Evolutionary conservation across 1,140 invertebrate species (phyloP).

Genomic region (Drosophila navojoa): DNA sequence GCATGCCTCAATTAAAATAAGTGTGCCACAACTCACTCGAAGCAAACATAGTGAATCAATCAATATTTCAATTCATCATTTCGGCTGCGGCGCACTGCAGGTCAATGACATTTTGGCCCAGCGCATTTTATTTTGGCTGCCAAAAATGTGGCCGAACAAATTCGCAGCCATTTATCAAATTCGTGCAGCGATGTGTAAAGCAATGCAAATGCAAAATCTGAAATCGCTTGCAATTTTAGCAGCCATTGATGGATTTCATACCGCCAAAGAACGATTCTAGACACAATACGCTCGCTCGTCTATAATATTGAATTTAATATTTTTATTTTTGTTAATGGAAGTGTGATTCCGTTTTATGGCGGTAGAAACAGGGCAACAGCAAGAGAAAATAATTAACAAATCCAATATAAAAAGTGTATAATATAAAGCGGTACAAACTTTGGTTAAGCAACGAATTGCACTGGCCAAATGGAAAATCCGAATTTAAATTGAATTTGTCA

Average conservation of each 20-base stretch:
- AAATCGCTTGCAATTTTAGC: conserved; percentile 30
- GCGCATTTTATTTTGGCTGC: conserved; percentile 54
- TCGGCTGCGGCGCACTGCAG: conserved; percentile 31
- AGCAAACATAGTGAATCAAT: conserved; percentile 47
- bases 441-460: no score
- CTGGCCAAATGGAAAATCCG: no score
- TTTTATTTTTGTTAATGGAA: not conserved
- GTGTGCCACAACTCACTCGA: not conserved
- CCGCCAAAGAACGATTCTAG: not conserved
- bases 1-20: not conserved
- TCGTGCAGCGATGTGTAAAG: conserved; percentile 61
- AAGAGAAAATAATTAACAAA: no score
- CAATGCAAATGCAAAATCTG: conserved; percentile 37
- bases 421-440: no score
- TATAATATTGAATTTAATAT: not conserved
- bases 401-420: no score
- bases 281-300: not conserved
- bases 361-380: no score
- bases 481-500: no score
- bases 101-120: conserved; percentile 66
- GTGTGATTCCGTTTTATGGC: not conserved
- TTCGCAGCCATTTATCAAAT: conserved; percentile 63
- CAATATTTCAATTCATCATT: conserved; percentile 65
- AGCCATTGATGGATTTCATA: conserved; percentile 31
- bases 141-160: conserved; percentile 32